Conservation (phyloP, 2,888 invertebrate species). For the Morpho helenor region DNA sequence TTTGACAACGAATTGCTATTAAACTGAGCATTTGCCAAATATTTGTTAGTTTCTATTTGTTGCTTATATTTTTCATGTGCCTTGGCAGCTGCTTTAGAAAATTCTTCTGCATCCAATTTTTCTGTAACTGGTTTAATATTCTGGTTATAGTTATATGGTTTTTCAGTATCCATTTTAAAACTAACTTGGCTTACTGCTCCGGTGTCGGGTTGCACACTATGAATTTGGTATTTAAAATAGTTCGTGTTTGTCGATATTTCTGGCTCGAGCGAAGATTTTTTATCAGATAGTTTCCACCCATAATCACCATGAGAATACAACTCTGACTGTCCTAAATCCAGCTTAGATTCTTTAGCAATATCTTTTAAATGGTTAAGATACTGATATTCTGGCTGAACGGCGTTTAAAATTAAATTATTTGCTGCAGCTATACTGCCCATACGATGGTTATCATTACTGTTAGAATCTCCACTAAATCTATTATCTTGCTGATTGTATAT, state of each 20-base stretch:
- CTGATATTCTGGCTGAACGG: constrained; percentile 59
- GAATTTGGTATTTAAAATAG: constrained; percentile 45
- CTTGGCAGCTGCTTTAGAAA: constrained; percentile 66
- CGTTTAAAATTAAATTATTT: constrained; percentile 63
- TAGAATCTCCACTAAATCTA: constrained; percentile 42
- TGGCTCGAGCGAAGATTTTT: constrained; percentile 46
- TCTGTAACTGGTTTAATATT: constrained; percentile 56
- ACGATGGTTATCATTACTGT: constrained; percentile 57
- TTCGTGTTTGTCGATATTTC: constrained; percentile 48
- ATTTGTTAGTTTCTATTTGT: constrained; percentile 45
- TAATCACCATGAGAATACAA: constrained; percentile 69
- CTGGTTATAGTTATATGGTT: constrained; percentile 51
- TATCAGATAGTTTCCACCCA: constrained; percentile 69
- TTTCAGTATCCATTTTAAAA: constrained; percentile 63
- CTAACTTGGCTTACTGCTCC: constrained; percentile 58
- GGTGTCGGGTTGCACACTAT: constrained; percentile 43
- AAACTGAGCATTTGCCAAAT: constrained; percentile 35
- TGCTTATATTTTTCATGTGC: constrained; percentile 65
- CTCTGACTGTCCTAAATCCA: constrained; percentile 49
- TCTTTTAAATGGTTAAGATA: constrained; percentile 44
- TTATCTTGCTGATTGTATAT: constrained; percentile 47
- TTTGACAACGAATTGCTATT: constrained; percentile 32
- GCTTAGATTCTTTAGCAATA: constrained; percentile 51
- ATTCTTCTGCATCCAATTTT: constrained; percentile 57
- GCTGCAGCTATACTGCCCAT: constrained; percentile 54